These are phyloP conservation scores for Sylvilagus floridanus DNA, from an alignment of 2,797 vertebrate species.

Conservation along the genomic window DNA sequence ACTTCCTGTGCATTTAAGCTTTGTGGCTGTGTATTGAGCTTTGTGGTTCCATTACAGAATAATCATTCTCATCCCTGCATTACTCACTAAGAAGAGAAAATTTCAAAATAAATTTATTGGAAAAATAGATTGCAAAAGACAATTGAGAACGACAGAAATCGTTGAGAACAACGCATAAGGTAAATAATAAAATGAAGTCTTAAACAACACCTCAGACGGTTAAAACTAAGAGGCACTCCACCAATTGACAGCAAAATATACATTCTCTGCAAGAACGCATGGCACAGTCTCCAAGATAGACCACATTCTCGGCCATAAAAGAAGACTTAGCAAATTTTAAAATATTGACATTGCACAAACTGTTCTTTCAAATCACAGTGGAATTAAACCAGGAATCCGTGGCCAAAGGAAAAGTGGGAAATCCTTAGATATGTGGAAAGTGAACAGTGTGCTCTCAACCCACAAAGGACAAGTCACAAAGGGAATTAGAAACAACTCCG, in stretches of 20 bases:
- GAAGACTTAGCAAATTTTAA: background rate
- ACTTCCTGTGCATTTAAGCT: background rate
- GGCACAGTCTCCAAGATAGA: background rate
- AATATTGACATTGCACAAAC: background rate
- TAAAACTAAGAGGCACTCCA: background rate
- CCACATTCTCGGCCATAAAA: background rate
- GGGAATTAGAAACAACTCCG: background rate
- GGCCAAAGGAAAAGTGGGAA: background rate
- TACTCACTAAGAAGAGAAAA: background rate
- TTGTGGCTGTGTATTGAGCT: too few relatives aligned
- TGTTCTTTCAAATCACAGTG: background rate
- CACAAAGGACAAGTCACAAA: background rate
- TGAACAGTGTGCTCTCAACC: background rate
- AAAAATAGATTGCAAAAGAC: background rate
- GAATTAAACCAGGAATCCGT: background rate
- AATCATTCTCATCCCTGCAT: background rate
- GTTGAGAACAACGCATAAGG: background rate
- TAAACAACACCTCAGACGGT: background rate
- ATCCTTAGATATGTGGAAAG: background rate
- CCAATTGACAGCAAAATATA: background rate
- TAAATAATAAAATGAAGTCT: background rate
- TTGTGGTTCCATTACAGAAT: background rate
- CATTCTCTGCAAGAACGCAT: background rate
- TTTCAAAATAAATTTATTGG: background rate
- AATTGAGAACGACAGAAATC: background rate